Percentiles rank a stretch among this genome's conserved stretches.
phyloP scores from a whole-genome alignment of 2,113 vertebrate genomes.

The Psittacara wagleri region DNA sequence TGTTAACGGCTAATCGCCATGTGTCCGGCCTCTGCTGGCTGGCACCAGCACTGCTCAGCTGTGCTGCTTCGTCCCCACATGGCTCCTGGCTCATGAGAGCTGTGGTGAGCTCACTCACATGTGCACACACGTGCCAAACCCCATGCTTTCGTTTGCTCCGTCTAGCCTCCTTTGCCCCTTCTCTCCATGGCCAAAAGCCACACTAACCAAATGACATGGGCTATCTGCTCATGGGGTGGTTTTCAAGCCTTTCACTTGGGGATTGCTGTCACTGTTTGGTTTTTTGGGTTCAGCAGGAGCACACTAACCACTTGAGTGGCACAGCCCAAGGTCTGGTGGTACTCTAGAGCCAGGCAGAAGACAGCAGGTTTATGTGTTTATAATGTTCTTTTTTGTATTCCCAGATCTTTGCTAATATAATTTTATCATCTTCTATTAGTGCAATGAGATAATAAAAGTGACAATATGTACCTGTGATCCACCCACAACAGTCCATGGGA shows the following conservation, averaged over 20 bases:
- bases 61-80: neutral
- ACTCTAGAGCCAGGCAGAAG: neutral
- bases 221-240: neutral
- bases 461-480: neutral
- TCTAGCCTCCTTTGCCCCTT: neutral
- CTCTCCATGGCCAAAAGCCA: neutral
- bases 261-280: neutral
- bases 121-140: neutral
- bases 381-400: neutral
- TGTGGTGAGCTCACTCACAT: fast-evolving
- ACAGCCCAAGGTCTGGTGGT: neutral
- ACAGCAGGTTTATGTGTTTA: neutral
- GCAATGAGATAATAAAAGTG: neutral
- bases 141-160: fast-evolving
- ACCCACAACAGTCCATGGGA: neutral
- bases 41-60: neutral
- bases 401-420: neutral
- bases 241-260: neutral
- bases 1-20: neutral
- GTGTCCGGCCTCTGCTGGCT: neutral
- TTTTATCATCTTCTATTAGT: neutral
- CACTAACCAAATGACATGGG: fast-evolving
- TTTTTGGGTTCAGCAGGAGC: neutral
- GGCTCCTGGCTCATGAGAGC: neutral
- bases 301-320: neutral